phyloP scores from a whole-genome alignment of 2,888 invertebrate genomes.

The Aphodius granarius region DNA sequence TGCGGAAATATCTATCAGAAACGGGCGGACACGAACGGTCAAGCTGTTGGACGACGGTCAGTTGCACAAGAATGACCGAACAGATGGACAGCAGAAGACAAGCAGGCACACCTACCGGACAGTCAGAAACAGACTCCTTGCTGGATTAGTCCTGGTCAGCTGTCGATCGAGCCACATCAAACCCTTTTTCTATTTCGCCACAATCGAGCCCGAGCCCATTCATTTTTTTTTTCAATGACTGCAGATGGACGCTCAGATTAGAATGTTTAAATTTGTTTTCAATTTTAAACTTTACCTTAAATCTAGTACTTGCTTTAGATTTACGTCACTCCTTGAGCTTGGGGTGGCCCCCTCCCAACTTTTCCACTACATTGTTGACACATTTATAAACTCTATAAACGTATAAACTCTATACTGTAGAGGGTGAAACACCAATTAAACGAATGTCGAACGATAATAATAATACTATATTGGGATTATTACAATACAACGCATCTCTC shows the following conservation, averaged over 20 bases:
- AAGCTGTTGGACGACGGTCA: constrained; percentile 7
- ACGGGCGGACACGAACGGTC: neutral
- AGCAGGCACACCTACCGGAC: constrained; percentile 1
- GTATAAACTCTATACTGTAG: too few relatives aligned
- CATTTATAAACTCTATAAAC: too few relatives aligned
- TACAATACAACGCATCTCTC: too few relatives aligned
- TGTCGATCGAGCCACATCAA: neutral
- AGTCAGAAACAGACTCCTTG: constrained; percentile 1
- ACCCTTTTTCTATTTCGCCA: neutral
- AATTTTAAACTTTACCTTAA: too few relatives aligned
- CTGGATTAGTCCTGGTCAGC: constrained; percentile 11
- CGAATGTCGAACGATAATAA: too few relatives aligned
- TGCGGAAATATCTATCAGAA: constrained; percentile 3
- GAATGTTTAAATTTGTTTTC: neutral
- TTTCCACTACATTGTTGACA: too few relatives aligned
- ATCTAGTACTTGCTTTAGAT: too few relatives aligned
- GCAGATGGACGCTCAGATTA: neutral
- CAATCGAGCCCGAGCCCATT: neutral
- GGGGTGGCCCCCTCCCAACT: too few relatives aligned
- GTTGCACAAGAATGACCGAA: constrained; percentile 14
- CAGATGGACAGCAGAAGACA: constrained; percentile 13
- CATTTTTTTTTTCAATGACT: neutral
- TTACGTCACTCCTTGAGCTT: too few relatives aligned
- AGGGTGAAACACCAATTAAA: too few relatives aligned
- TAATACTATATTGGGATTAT: too few relatives aligned